Percentiles rank a stretch among this genome's conserved stretches.
Conservation (phyloP, 2,888 invertebrate species). For the Bimastos eiseni region DNA sequence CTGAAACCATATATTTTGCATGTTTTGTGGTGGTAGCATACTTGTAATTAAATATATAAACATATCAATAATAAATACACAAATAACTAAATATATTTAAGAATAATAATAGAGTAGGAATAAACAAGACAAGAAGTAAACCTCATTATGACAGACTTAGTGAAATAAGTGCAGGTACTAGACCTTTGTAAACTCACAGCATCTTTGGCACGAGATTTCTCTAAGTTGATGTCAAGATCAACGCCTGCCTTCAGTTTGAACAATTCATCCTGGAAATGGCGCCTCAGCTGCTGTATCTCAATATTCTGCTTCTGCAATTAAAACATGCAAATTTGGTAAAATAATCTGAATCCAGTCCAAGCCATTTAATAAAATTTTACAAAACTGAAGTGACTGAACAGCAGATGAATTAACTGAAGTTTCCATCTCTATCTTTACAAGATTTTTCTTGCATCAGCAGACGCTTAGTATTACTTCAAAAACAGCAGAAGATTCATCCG, state of each 20-base stretch:
- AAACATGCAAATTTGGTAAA: not conserved
- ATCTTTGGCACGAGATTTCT: conserved; percentile 57
- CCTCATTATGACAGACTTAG: too few relatives aligned
- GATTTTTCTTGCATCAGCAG: not conserved
- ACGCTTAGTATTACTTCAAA: not conserved
- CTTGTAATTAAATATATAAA: not conserved
- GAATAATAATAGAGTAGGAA: not conserved
- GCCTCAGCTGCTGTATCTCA: conserved; percentile 52
- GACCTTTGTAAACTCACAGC: conserved; percentile 49
- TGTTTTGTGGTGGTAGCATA: too few relatives aligned
- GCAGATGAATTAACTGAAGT: too few relatives aligned
- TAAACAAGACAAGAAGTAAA: not conserved
- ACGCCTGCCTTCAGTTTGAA: conserved; percentile 55
- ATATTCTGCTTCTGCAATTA: conserved; percentile 22
- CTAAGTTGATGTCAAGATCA: conserved; percentile 59
- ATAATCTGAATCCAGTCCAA: not conserved
- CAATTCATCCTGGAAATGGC: conserved; percentile 54
- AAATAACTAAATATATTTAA: not conserved
- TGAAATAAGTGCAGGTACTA: not conserved
- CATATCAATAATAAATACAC: not conserved
- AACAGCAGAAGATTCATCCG: not conserved
- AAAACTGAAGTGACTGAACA: not conserved
- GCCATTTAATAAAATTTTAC: not conserved
- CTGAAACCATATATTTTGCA: too few relatives aligned
- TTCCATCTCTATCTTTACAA: not conserved